Evolutionary conservation across 2,113 vertebrate species (phyloP).

Genomic region (Thalassarche chlororhynchos): DNA sequence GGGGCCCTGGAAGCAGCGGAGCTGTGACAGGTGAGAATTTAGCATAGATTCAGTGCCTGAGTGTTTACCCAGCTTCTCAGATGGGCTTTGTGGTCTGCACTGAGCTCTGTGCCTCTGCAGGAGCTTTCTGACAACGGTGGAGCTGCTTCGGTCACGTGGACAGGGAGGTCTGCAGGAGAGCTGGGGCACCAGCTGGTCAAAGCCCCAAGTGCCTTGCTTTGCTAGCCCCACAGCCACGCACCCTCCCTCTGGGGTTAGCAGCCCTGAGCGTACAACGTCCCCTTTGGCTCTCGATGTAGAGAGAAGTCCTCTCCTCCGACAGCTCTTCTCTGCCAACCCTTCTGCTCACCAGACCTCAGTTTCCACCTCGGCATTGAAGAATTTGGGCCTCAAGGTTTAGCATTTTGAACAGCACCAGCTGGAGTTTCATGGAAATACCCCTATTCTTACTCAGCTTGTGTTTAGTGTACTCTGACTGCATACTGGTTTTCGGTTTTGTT

Average conservation of each 20-base stretch:
- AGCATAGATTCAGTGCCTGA: neutral
- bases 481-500: neutral
- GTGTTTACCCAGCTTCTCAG: neutral
- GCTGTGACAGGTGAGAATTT: neutral
- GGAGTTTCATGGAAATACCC: neutral
- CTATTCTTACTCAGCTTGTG: neutral
- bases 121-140: neutral
- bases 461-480: neutral
- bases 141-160: accelerated
- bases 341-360: neutral
- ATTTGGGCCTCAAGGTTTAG: neutral
- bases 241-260: neutral
- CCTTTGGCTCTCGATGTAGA: neutral
- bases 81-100: neutral
- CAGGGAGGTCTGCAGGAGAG: neutral
- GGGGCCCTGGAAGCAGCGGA: neutral
- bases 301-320: neutral
- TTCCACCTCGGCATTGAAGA: neutral
- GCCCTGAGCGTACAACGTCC: accelerated
- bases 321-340: neutral
- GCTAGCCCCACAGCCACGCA: too few relatives aligned
- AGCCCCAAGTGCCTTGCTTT: neutral
- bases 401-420: neutral
- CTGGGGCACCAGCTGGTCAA: neutral
- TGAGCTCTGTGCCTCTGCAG: neutral